Conservation (phyloP, 2,888 invertebrate genomes). For the Lasioglossum marginatum region DNA sequence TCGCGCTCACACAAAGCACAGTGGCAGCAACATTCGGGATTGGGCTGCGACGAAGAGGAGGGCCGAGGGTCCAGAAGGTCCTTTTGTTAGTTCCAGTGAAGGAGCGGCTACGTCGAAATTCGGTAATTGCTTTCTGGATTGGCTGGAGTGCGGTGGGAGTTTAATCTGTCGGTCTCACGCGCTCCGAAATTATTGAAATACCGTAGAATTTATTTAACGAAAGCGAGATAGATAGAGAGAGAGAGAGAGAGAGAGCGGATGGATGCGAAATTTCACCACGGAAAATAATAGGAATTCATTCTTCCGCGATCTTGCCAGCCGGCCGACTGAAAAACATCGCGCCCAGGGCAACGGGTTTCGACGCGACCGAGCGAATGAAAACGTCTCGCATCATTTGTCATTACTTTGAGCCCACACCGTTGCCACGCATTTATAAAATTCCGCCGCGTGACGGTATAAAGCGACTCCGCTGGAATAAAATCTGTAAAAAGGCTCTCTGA, state of each 20-base stretch:
- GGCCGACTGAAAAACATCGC: not conserved
- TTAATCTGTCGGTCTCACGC: conserved; percentile 66
- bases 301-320: not conserved
- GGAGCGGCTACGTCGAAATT: conserved; percentile 74
- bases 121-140: conserved; percentile 80
- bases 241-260: not conserved
- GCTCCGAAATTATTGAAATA: conserved; percentile 58
- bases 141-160: conserved; percentile 73
- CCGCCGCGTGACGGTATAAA: not conserved
- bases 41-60: conserved; percentile 33
- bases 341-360: not conserved
- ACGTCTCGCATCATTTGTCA: conserved; percentile 11
- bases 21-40: conserved; percentile 55
- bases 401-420: not conserved
- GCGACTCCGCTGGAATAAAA: not conserved
- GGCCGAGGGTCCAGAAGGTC: conserved; percentile 57
- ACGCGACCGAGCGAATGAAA: not conserved
- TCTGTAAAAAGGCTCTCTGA: not conserved
- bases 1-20: conserved; percentile 63
- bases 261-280: not conserved
- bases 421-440: conserved; percentile 1
- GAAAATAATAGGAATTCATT: conserved; percentile 2
- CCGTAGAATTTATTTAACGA: not conserved
- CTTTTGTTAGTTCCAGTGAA: conserved; percentile 68
- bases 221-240: not conserved